Conservation (phyloP, 1,140 invertebrate genomes). For the Lamellibrachia luymesi region DNA sequence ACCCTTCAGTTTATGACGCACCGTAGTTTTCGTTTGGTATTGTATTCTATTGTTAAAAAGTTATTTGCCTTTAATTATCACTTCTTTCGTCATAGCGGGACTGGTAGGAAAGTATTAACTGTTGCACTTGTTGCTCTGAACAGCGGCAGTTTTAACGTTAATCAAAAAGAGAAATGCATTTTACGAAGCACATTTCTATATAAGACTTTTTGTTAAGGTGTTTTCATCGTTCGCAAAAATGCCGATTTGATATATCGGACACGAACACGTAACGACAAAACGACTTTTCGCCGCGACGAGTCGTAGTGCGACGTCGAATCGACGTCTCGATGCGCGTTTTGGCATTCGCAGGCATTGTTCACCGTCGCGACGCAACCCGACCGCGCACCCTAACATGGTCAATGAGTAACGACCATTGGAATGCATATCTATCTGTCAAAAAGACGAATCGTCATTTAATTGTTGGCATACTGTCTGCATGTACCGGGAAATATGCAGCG, state of each 20-base stretch:
- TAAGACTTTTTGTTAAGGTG: not conserved
- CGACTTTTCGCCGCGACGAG: not conserved
- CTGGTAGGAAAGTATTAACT: not conserved
- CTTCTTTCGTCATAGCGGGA: not conserved
- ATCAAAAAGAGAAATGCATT: not conserved
- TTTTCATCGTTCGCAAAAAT: not conserved
- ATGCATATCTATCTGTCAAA: not conserved
- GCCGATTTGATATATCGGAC: not conserved
- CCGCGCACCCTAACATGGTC: not conserved
- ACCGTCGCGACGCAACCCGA: not conserved
- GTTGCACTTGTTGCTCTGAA: not conserved
- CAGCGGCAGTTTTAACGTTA: not conserved
- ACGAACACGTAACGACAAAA: not conserved
- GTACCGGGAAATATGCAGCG: not conserved
- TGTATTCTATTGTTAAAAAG: too few species aligned
- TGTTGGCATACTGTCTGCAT: not conserved
- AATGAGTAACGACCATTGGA: not conserved
- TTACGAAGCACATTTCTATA: too few species aligned
- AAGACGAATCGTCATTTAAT: conserved; percentile 1
- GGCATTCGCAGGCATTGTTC: not conserved
- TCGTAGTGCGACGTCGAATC: not conserved
- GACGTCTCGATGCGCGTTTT: not conserved
- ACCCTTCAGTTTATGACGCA: too few species aligned
- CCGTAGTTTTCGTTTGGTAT: too few species aligned
- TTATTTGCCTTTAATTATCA: not conserved